Percentiles rank a stretch among this genome's conserved stretches.
These are phyloP conservation scores for Iguana delicatissima DNA, from an alignment of 2,797 vertebrate species.

Conservation along the genomic window DNA sequence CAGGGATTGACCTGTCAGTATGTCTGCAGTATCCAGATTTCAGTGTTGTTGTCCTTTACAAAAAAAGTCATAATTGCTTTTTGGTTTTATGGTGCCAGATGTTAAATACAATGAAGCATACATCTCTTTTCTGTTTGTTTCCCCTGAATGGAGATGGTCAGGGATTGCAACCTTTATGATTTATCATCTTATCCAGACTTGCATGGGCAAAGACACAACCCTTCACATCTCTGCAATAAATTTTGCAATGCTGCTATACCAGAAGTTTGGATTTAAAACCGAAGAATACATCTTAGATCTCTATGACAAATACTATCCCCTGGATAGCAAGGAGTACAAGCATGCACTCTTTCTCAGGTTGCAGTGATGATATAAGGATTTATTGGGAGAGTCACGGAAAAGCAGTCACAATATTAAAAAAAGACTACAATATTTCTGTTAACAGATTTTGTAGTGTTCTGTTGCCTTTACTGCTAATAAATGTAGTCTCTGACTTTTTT, in stretches of 20 bases:
- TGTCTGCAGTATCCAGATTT: conserved; percentile 98
- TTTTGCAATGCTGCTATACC: conserved; percentile 95
- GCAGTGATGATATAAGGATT: conserved; percentile 84
- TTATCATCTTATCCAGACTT: conserved; percentile 98
- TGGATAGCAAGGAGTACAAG: conserved; percentile 93
- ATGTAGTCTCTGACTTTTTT: background rate
- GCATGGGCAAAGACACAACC: conserved; percentile 97
- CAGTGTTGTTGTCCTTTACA: conserved; percentile 96
- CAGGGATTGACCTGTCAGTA: conserved; percentile 96
- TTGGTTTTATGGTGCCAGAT: conserved; percentile 96
- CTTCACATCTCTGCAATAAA: conserved; percentile 97
- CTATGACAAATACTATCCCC: conserved; percentile 96
- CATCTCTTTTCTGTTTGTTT: conserved; percentile 96
- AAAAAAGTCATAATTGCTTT: conserved; percentile 95
- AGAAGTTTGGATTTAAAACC: conserved; percentile 96
- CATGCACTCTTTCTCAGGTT: conserved; percentile 94
- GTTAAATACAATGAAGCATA: conserved; percentile 98
- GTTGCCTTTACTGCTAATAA: conserved; percentile 20
- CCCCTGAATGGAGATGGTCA: conserved; percentile 95
- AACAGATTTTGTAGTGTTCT: accelerated
- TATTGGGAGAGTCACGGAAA: background rate
- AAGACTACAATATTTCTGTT: accelerated
- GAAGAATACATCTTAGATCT: conserved; percentile 98
- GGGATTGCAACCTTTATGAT: conserved; percentile 98
- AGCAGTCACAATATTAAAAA: background rate